These are phyloP conservation scores for Popillia japonica DNA, from an alignment of 1,140 invertebrate species.

Conservation along the genomic window DNA sequence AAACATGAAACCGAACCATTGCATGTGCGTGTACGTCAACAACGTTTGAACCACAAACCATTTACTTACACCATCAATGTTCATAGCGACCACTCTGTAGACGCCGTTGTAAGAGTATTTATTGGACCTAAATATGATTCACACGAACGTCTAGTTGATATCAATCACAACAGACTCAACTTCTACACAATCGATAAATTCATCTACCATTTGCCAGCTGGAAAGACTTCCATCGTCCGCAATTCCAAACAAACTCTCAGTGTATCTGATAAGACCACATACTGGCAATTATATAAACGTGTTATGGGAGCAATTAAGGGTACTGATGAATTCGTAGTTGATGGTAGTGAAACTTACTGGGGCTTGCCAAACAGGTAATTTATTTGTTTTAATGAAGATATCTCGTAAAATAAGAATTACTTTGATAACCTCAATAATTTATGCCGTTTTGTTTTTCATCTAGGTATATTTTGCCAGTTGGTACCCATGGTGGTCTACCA, in stretches of 20 bases:
- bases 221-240: slow-evolving; percentile 72
- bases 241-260: slow-evolving; percentile 70
- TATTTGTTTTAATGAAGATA: background rate
- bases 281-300: slow-evolving; percentile 66
- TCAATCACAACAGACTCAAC: slow-evolving; percentile 65
- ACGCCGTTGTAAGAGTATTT: slow-evolving; percentile 71
- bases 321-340: slow-evolving; percentile 62
- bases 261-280: slow-evolving; percentile 69
- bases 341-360: slow-evolving; percentile 63
- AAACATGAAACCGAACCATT: slow-evolving; percentile 51
- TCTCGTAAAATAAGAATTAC: too few relatives aligned
- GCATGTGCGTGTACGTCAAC: slow-evolving; percentile 61
- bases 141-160: slow-evolving; percentile 62
- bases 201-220: slow-evolving; percentile 68
- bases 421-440: background rate
- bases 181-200: slow-evolving; percentile 72
- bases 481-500: slow-evolving; percentile 69
- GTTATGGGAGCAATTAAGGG: slow-evolving; percentile 64
- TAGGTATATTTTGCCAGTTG: slow-evolving; percentile 66
- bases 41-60: slow-evolving; percentile 68
- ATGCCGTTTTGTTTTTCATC: too few relatives aligned
- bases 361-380: slow-evolving; percentile 55
- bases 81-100: slow-evolving; percentile 64
- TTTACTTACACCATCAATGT: slow-evolving; percentile 71
- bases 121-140: slow-evolving; percentile 74